Percentiles rank a stretch among this genome's conserved stretches.
These are phyloP conservation scores for Noctua pronuba DNA, from an alignment of 2,888 invertebrate species.

Conservation along the genomic window DNA sequence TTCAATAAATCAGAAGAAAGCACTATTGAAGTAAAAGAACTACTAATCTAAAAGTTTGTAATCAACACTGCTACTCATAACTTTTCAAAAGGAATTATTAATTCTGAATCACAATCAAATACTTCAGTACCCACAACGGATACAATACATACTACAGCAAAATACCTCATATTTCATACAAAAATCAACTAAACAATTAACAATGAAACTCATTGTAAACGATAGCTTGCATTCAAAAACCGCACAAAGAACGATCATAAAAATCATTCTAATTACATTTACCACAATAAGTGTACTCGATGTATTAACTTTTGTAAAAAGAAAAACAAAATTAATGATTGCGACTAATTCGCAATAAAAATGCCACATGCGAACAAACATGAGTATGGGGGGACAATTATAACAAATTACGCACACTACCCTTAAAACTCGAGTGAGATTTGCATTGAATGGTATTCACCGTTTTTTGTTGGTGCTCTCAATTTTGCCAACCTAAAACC, in stretches of 20 bases:
- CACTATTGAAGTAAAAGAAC: background rate
- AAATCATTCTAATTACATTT: constrained; percentile 81
- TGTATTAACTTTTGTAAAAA: constrained; percentile 86
- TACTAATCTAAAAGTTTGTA: background rate
- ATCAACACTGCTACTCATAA: constrained; percentile 19
- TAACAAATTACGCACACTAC: constrained; percentile 90
- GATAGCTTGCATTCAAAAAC: constrained; percentile 78
- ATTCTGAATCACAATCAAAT: constrained; percentile 45
- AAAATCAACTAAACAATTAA: constrained; percentile 73
- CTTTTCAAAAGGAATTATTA: constrained; percentile 27
- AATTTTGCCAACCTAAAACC: constrained; percentile 59
- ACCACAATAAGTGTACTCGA: constrained; percentile 82
- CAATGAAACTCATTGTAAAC: constrained; percentile 82
- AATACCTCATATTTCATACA: constrained; percentile 72
- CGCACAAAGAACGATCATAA: constrained; percentile 78
- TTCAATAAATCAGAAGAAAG: background rate
- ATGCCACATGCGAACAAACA: constrained; percentile 90
- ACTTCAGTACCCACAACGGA: constrained; percentile 43
- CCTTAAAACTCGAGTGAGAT: constrained; percentile 90
- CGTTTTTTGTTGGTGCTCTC: constrained; percentile 83
- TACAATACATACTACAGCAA: constrained; percentile 61
- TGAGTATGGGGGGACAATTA: constrained; percentile 85
- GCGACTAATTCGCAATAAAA: constrained; percentile 90
- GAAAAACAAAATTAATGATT: constrained; percentile 90
- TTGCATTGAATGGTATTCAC: constrained; percentile 88